Conservation (phyloP, 2,888 invertebrate species). For the Phalera bucephala region DNA sequence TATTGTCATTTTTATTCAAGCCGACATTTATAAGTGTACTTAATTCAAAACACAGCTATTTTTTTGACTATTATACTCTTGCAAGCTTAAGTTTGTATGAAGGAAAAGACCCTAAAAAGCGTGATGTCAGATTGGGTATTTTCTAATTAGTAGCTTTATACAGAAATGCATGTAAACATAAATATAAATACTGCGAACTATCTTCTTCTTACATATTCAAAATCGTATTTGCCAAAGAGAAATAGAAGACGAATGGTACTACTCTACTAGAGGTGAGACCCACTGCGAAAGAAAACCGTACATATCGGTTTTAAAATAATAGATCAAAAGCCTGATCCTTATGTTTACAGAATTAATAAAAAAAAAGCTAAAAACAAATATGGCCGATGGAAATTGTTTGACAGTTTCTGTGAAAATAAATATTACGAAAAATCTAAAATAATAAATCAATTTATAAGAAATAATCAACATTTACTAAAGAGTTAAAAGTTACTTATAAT, state of each 20-base stretch:
- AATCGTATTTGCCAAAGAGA: not conserved
- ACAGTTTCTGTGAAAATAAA: not conserved
- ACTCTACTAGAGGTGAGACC: not conserved
- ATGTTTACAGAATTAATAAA: not conserved
- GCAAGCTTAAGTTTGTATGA: not conserved
- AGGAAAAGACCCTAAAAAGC: not conserved
- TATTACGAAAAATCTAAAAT: no score
- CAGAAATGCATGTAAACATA: constrained; percentile 27
- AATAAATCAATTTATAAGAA: no score
- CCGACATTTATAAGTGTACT: constrained; percentile 7
- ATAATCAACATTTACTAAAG: no score
- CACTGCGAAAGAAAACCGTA: not conserved
- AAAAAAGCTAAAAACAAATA: not conserved
- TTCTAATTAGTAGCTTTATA: constrained; percentile 6
- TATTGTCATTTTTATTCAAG: no score
- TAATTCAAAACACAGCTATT: not conserved
- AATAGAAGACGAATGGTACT: not conserved
- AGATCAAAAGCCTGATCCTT: not conserved
- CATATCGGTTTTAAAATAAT: not conserved
- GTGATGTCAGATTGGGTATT: constrained; percentile 2
- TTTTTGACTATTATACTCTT: not conserved
- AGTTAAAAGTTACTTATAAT: no score
- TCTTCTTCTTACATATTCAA: constrained; percentile 5
- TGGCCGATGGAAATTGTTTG: not conserved
- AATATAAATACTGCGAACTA: constrained; percentile 9